Evolutionary conservation across 2,888 invertebrate genomes (phyloP).

Genomic region (Empis livida): DNA sequence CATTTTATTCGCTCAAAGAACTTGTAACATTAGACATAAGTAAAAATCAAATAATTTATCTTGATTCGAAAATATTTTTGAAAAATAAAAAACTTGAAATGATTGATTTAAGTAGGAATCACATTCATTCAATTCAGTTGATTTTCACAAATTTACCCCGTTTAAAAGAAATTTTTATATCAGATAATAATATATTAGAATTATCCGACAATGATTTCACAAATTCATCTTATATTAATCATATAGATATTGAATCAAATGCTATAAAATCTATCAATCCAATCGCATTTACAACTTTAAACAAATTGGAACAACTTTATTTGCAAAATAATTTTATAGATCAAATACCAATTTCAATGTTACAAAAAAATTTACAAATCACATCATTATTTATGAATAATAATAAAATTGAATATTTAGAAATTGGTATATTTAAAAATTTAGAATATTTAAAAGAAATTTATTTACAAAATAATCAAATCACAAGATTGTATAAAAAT

Average conservation of each 20-base stretch:
- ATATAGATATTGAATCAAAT: conserved; percentile 69
- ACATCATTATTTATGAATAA: conserved; percentile 67
- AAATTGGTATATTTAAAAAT: conserved; percentile 60
- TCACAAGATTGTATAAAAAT: conserved; percentile 54
- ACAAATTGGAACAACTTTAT: conserved; percentile 61
- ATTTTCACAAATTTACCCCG: conserved; percentile 61
- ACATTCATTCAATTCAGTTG: conserved; percentile 64
- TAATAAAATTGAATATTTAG: conserved; percentile 59
- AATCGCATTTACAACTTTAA: conserved; percentile 52
- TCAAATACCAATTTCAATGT: conserved; percentile 55
- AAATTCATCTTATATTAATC: conserved; percentile 53
- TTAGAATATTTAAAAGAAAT: conserved; percentile 51
- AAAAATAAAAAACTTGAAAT: conserved; percentile 57
- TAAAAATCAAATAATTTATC: conserved; percentile 63
- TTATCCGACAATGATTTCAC: conserved; percentile 60
- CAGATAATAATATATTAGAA: conserved; percentile 72
- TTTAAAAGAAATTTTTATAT: conserved; percentile 62
- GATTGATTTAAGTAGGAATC: conserved; percentile 72
- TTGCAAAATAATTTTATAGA: conserved; percentile 70
- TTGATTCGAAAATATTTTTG: conserved; percentile 55
- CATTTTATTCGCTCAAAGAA: conserved; percentile 52
- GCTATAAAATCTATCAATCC: conserved; percentile 57
- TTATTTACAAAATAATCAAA: conserved; percentile 65
- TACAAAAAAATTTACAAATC: conserved; percentile 55
- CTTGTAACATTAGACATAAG: conserved; percentile 69